phyloP scores from a whole-genome alignment of 2,113 vertebrate species.

The Hypocryptadius cinnamomeus region DNA sequence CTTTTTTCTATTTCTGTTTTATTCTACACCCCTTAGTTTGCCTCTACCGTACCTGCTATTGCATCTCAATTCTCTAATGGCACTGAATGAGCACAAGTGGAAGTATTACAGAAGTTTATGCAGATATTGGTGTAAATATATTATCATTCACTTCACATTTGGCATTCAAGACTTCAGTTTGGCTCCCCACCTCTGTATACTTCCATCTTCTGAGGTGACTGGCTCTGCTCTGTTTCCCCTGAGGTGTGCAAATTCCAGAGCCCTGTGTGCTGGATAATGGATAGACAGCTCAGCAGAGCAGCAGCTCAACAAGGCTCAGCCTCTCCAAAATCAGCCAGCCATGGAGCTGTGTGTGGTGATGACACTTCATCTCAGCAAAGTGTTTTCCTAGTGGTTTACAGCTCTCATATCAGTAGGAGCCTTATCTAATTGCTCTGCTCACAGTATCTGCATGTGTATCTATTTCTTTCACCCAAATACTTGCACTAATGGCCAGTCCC shows the following conservation, averaged over 20 bases:
- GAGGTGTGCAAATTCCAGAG: background rate
- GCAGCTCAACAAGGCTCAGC: background rate
- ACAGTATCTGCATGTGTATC: background rate
- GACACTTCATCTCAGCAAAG: conserved; percentile 18
- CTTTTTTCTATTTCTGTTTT: background rate
- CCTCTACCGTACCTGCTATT: accelerated
- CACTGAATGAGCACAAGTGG: background rate
- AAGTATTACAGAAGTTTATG: background rate
- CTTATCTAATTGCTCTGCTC: background rate
- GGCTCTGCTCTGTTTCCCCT: background rate
- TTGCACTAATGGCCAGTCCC: background rate
- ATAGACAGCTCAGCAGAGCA: background rate
- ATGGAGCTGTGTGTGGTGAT: background rate
- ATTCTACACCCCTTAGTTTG: background rate
- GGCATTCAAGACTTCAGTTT: background rate
- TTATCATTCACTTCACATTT: background rate
- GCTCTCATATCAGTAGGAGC: background rate
- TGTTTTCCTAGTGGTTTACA: background rate
- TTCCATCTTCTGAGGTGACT: accelerated
- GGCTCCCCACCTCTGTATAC: background rate
- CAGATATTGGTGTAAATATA: background rate
- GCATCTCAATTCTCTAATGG: background rate
- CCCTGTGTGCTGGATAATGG: accelerated
- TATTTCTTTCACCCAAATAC: background rate
- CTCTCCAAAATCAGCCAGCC: conserved; percentile 17